Evolutionary conservation across 2,113 vertebrate genomes (phyloP), one percentile per base, ranked within the genome.

Genomic region (Callithrix jacchus): DNA sequence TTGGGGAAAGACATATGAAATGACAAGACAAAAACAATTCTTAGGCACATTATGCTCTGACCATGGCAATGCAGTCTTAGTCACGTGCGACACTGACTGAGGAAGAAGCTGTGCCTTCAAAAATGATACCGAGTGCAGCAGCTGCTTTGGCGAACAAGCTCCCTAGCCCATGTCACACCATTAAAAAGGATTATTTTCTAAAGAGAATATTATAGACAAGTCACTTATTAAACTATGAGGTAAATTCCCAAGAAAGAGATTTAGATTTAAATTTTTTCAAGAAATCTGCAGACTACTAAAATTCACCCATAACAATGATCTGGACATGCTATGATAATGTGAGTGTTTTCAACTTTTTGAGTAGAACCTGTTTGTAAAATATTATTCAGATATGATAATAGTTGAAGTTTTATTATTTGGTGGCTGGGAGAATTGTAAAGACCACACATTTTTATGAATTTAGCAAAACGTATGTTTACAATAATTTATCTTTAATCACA

Each of bases 71-170:
- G 90, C 97, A 93, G 4, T 97, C 71, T 84, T 98, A 40, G 91
- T 97, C 7, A 20, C 58, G 4, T 99, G 98, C 97, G 98, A 99
- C 77, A 68, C 96, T n/a, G 80, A 95, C 0, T 95, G 98, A 98
- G 96, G 64, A 98, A 99, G 99, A 99, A 94, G 98, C 98, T 56
- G 98, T 98, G 45, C 98, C 97, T 94, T 99, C 99, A 97, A 99
- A 99, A 96, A 99, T 99, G 97, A 99, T 99, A 94, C 98, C 94
- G 14, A 98, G 99, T 68, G 90, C 96, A 83, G 96, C 97, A 80
- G 99, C 99, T 99, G 16, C 45, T 47, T 83, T 89, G 52, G 30
- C 49, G n/a, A 82, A 17, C 12, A 81, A 32, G 45, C 5, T 14
- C 37, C 6, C 3, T 0, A 1, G 10, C 14, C 18, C 9, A 13